These are phyloP conservation scores for Pollenia griseotomentosa DNA, from an alignment of 2,888 invertebrate genomes.

Conservation along the genomic window DNA sequence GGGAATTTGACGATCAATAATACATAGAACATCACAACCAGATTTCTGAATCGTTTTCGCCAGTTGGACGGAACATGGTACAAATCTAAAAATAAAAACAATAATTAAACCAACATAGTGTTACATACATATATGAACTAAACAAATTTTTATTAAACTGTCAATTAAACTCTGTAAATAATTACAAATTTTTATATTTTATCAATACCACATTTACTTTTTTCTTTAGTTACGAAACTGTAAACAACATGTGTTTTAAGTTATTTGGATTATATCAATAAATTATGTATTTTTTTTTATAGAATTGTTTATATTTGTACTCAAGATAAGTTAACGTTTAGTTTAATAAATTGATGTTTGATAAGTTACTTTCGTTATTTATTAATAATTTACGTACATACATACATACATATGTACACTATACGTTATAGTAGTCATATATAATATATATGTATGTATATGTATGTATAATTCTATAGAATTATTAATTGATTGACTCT, in stretches of 20 bases:
- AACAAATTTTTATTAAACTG: neutral
- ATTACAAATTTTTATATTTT: neutral
- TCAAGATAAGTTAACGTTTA: neutral
- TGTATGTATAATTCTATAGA: no score
- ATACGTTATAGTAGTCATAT: neutral
- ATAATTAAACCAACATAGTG: neutral
- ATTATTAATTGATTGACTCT: neutral
- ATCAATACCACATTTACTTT: neutral
- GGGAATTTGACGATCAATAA: slow-evolving; percentile 81
- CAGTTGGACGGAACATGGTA: slow-evolving; percentile 81
- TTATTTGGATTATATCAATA: slow-evolving; percentile 1
- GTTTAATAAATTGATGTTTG: slow-evolving; percentile 2
- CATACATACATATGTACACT: no score
- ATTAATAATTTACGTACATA: neutral
- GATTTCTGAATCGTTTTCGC: slow-evolving; percentile 79
- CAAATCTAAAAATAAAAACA: slow-evolving; percentile 75
- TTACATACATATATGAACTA: neutral
- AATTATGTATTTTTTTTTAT: neutral
- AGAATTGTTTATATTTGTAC: neutral
- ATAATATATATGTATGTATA: neutral
- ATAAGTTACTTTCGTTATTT: neutral
- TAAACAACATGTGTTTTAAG: slow-evolving; percentile 3
- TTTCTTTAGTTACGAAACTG: slow-evolving; percentile 10
- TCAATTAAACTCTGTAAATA: neutral
- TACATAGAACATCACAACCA: slow-evolving; percentile 81